phyloP scores from a whole-genome alignment of 2,888 invertebrate genomes.

The Phragmatobia fuliginosa region DNA sequence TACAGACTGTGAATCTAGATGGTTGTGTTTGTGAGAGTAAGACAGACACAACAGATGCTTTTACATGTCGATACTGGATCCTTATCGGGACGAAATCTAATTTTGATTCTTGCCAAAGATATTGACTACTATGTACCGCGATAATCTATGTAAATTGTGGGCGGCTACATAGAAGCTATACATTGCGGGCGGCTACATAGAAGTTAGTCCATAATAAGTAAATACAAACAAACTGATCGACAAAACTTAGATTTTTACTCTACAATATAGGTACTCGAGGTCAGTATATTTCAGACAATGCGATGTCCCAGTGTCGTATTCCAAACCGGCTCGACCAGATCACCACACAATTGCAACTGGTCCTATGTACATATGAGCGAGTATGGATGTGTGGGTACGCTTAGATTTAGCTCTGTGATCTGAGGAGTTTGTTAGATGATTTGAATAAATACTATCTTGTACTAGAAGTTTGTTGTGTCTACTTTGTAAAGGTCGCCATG shows the following conservation, averaged over 20 bases:
- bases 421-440: not conserved
- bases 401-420: not conserved
- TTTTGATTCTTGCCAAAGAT: no score
- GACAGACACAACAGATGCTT: no score
- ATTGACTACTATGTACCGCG: no score
- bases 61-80: no score
- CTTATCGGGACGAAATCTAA: no score
- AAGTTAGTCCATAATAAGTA: no score
- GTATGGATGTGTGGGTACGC: not conserved
- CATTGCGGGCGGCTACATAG: no score
- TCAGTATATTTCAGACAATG: conserved; percentile 45
- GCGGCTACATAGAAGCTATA: no score
- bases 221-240: no score
- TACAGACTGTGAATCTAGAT: no score
- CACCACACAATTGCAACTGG: conserved; percentile 29
- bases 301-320: conserved; percentile 39
- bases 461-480: not conserved
- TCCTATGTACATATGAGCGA: not conserved
- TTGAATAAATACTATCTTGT: not conserved
- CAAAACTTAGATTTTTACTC: not conserved
- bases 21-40: no score
- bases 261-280: not conserved
- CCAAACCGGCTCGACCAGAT: conserved; percentile 55
- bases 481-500: not conserved
- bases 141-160: no score